Evolutionary conservation across 1,140 invertebrate species (phyloP).

Genomic region (Oreohelix idahoensis): DNA sequence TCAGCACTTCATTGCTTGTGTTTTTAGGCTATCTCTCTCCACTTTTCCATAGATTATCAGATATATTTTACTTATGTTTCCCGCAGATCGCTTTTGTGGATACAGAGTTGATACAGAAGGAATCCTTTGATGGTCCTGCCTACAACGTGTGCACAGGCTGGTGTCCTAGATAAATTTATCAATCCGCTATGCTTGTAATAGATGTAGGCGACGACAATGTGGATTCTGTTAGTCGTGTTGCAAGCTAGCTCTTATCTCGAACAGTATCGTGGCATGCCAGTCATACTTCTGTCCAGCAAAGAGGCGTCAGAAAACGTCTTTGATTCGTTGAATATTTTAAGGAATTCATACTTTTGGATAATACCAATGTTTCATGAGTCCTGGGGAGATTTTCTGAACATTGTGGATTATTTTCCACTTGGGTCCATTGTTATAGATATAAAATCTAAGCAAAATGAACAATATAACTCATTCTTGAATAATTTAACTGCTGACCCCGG

Average conservation of each 20-base stretch:
- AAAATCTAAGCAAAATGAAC: neutral
- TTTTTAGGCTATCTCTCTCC: no score
- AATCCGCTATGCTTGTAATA: constrained; percentile 48
- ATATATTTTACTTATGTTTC: neutral
- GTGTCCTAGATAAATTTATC: constrained; percentile 35
- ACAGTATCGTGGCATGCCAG: neutral
- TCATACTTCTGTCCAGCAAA: neutral
- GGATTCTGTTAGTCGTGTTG: neutral
- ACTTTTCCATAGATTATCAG: no score
- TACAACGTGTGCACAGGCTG: constrained; percentile 14
- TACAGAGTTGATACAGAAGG: neutral
- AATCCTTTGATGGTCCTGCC: neutral
- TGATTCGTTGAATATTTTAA: neutral
- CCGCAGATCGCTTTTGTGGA: neutral
- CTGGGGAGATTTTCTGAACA: neutral
- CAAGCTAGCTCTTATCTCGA: neutral
- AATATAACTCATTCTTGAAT: neutral
- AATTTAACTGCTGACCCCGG: neutral
- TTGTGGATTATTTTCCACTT: constrained; percentile 1
- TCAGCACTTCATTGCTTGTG: no score
- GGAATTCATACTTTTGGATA: constrained; percentile 11
- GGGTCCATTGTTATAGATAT: neutral
- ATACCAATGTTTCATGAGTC: neutral
- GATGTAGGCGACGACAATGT: constrained; percentile 5
- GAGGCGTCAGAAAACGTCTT: neutral